A percentile compares a stretch with the other conserved stretches of the same genome.
phyloP scores from a whole-genome alignment of 2,113 vertebrate species.

The Pomatostomus ruficeps region DNA sequence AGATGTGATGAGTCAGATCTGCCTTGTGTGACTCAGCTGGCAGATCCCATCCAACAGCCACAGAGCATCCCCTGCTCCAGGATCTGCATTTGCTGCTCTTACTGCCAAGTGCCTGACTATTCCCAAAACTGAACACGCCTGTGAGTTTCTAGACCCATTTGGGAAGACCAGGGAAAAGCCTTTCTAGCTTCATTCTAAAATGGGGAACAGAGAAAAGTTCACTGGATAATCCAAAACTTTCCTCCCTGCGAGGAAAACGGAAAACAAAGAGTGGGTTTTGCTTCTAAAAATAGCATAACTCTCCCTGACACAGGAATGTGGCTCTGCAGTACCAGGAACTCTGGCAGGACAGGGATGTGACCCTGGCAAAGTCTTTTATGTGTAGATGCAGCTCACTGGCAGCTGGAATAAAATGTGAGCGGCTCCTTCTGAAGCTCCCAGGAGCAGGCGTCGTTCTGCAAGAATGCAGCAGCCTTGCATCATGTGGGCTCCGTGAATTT shows the following conservation, averaged over 20 bases:
- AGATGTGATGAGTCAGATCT: background rate
- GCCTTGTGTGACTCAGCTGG: background rate
- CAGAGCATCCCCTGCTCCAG: background rate
- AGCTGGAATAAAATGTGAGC: background rate
- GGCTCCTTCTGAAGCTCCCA: background rate
- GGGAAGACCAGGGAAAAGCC: background rate
- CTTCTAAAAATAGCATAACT: background rate
- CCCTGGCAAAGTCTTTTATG: background rate
- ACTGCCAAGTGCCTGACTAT: background rate
- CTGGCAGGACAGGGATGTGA: background rate
- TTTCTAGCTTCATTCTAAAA: background rate
- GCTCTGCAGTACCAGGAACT: background rate
- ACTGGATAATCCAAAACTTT: accelerated
- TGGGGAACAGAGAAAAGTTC: background rate
- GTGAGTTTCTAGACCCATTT: background rate
- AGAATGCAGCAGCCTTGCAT: constrained; percentile 34
- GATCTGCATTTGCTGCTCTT: background rate
- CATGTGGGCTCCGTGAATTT: constrained; percentile 1
- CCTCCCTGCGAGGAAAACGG: background rate
- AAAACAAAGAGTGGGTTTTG: background rate
- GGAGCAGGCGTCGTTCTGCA: background rate
- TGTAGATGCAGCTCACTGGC: background rate
- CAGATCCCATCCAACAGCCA: background rate
- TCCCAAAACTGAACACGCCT: background rate
- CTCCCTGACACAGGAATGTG: background rate